Evolutionary conservation across 2,797 vertebrate species (phyloP), one percentile per base, ranked within the genome.

Genomic region (Petrocephalus sullivani): DNA sequence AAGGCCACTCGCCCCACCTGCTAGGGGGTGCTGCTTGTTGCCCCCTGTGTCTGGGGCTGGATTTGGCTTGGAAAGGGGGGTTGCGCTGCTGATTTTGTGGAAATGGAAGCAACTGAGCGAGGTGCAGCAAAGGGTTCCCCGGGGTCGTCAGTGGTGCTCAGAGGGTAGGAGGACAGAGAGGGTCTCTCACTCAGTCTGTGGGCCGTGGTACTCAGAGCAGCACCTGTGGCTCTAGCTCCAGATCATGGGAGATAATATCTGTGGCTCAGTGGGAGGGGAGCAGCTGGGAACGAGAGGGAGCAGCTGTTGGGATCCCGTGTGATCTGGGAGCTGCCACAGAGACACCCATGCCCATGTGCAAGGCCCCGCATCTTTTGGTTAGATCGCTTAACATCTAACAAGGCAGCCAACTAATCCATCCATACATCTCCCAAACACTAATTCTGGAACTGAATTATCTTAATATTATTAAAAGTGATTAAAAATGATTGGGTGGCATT

Each of bases 201-300:
- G 19, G 82, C 5, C 82, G 28, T 14, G 46, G 51, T 56, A 53
- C 81, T 83, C 51, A 23, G 49, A 53, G 9, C 46, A 57, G 53
- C n/a, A 3, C 78, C 75, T 81, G 75, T 81, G 75, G 75, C 75
- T 49, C 49, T 6, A 82, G 78, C 67, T 75, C 67, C 67, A 75
- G 4, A 7, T 37, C 37, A 41, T 41, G 67, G 67, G 67, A 41
- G 64, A 85, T 37, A 33, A 33, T 85, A 85, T 85, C 51, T 56
- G 51, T 85, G 10, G 53, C 51, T 57, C 10, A 21, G 9, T 23
- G 83, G 83, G 53, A 53, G 51, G 83, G 54, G 28, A 57, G 23
- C 53, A 57, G 53, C 28, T 56, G 53, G 1, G 46, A 37, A 19
- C 3, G 84, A 37, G 83, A 33, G 28, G 23, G 53, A 85, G 23